These are phyloP conservation scores for Microcebus ravelobensis DNA, from an alignment of 2,113 vertebrate genomes.

Conservation along the genomic window DNA sequence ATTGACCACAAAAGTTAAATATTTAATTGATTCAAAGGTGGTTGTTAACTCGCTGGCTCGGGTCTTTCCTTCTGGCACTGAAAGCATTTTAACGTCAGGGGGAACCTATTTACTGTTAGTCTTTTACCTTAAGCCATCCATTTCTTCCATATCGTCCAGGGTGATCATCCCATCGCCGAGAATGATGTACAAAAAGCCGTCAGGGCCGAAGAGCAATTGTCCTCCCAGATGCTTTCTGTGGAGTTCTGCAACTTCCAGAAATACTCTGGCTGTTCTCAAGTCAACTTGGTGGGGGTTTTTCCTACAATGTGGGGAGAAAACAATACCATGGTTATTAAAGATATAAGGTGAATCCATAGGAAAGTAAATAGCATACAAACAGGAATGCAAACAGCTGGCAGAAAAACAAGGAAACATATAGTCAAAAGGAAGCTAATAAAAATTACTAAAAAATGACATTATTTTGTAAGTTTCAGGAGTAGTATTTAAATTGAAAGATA, in stretches of 20 bases:
- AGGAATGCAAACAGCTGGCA: background rate
- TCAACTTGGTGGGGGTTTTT: slow-evolving; percentile 98
- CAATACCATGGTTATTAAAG: background rate
- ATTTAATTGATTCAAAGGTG: too few species aligned
- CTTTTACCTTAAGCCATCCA: slow-evolving; percentile 97
- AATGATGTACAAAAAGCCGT: slow-evolving; percentile 95
- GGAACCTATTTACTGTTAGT: background rate
- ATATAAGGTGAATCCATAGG: accelerated
- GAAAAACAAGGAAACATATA: background rate
- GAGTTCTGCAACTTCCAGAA: slow-evolving; percentile 98
- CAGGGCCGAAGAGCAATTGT: slow-evolving; percentile 94
- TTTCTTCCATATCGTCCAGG: slow-evolving; percentile 99
- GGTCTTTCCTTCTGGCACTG: too few species aligned
- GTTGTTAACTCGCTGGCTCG: too few species aligned
- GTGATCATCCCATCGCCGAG: slow-evolving; percentile 99
- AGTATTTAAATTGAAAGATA: background rate
- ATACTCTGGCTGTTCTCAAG: slow-evolving; percentile 90
- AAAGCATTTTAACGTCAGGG: background rate
- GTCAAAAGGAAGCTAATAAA: background rate
- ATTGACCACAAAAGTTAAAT: too few species aligned
- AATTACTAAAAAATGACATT: background rate
- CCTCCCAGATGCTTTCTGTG: slow-evolving; percentile 97
- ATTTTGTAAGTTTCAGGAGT: background rate
- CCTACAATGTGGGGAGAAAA: slow-evolving; percentile 79
- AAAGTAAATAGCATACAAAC: background rate